Evolutionary conservation across 2,797 vertebrate genomes (phyloP).

Genomic region (Enteromius radiatus): DNA sequence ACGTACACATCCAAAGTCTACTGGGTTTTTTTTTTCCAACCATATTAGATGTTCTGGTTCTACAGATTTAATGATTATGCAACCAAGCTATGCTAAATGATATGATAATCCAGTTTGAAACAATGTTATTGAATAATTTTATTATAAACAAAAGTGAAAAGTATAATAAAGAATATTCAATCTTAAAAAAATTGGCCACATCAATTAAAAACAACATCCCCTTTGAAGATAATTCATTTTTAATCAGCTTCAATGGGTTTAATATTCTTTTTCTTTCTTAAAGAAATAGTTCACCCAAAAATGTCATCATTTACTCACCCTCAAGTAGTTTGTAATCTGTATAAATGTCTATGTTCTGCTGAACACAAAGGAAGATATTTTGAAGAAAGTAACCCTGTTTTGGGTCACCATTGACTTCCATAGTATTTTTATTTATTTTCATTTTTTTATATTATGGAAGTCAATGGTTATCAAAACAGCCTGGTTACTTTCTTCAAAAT

Average conservation of each 20-base stretch:
- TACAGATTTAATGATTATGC: neutral
- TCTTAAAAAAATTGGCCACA: neutral
- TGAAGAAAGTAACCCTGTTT: too few species aligned
- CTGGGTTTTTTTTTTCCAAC: neutral
- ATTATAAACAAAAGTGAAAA: neutral
- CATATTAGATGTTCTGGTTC: neutral
- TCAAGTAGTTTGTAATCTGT: too few species aligned
- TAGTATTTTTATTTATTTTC: too few species aligned
- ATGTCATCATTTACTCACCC: too few species aligned
- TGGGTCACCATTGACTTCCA: too few species aligned
- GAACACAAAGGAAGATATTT: too few species aligned
- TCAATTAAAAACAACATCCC: neutral
- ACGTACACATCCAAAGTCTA: slow-evolving; percentile 24
- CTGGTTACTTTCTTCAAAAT: too few species aligned
- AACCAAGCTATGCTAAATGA: neutral
- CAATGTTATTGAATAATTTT: neutral
- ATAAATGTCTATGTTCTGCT: too few species aligned
- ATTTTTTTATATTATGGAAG: too few species aligned
- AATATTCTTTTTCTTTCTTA: neutral
- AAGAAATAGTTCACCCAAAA: too few species aligned
- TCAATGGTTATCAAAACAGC: too few species aligned
- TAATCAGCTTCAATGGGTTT: neutral
- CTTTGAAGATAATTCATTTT: neutral
- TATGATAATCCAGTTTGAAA: neutral
- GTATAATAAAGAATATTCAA: neutral